Conservation (phyloP, 1,140 invertebrate genomes). For the Oedothorax gibbosus region DNA sequence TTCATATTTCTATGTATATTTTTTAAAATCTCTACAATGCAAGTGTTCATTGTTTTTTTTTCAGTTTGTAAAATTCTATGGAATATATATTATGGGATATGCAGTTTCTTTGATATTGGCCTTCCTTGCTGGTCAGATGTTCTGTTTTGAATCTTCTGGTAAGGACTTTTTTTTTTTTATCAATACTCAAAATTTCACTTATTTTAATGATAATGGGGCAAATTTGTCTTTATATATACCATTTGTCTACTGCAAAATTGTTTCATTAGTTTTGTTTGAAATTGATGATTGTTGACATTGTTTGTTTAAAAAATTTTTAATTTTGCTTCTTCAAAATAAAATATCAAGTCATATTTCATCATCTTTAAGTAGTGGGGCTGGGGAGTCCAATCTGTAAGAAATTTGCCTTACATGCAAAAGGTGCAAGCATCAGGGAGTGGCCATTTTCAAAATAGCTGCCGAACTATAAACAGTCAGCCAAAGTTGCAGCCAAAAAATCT, state of each 20-base stretch:
- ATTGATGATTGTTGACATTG: not conserved
- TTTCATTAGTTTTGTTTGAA: not conserved
- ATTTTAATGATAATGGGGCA: not conserved
- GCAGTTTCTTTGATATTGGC: conserved; percentile 17
- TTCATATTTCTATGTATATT: too few species aligned
- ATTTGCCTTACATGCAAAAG: too few species aligned
- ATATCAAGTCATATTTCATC: too few species aligned
- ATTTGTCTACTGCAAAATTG: not conserved
- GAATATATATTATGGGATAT: conserved; percentile 29
- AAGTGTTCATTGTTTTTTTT: not conserved
- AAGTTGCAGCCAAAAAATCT: too few species aligned
- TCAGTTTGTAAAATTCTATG: conserved; percentile 51
- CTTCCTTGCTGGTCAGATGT: conserved; percentile 40
- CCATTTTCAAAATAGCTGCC: too few species aligned
- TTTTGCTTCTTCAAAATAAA: too few species aligned
- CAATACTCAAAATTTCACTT: not conserved
- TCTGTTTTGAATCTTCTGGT: conserved; percentile 13
- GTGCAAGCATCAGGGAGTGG: too few species aligned
- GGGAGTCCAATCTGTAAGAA: too few species aligned
- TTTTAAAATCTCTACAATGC: too few species aligned
- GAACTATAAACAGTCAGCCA: too few species aligned
- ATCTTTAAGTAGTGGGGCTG: too few species aligned
- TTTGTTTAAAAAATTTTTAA: too few species aligned
- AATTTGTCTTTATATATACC: not conserved
- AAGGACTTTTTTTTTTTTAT: conserved; percentile 7